Evolutionary conservation across 1,140 invertebrate genomes (phyloP), one percentile per base, ranked within the genome.

Genomic region (Halictus rubicundus): DNA sequence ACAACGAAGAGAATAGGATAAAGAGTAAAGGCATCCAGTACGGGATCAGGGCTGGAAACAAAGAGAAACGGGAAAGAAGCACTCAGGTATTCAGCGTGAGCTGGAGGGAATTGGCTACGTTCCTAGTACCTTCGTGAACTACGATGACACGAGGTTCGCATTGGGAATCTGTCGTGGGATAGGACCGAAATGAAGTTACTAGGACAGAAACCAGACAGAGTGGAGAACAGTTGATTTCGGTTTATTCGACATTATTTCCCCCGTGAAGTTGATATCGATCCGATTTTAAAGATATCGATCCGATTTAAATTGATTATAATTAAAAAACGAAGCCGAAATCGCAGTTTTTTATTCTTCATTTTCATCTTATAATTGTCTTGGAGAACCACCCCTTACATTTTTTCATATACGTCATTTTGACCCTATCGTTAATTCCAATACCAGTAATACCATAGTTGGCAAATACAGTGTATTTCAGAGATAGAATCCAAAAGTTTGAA

Each of bases 61-160:
- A 59, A 14, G 66, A 54, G 60, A 54, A 73, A 75, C 76, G 61
- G 52, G 54, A 82, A 59, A 76, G 73, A 52, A 69, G 65, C 57
- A 52, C 52, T 76, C 73, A 1, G 39, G 68, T 70, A 78, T 70
- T 78, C 75, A 49, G 57, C 75, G 42, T 10, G 68, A 61, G 57
- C 37, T 39, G 39, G 57, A 52, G 68, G 66, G 70, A 78, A 78
- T 78, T 83, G 84, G 65, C 74, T 84, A 80, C 60, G 71, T 82
- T 72, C 61, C 59, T 65, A 64, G 37, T 61, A 69, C 64, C 76
- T 63, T 85, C 60, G 61, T 57, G 42, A 59, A 68, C 52, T 76
- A 76, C 73, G 52, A 52, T 68, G 73, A 68, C 73, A 39, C 73
- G 52, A 21, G 39, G 16, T 25, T 76, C 19, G 73, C 64, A 42